Evolutionary conservation across 2,888 invertebrate genomes (phyloP).

Genomic region (Rotaria socialis): DNA sequence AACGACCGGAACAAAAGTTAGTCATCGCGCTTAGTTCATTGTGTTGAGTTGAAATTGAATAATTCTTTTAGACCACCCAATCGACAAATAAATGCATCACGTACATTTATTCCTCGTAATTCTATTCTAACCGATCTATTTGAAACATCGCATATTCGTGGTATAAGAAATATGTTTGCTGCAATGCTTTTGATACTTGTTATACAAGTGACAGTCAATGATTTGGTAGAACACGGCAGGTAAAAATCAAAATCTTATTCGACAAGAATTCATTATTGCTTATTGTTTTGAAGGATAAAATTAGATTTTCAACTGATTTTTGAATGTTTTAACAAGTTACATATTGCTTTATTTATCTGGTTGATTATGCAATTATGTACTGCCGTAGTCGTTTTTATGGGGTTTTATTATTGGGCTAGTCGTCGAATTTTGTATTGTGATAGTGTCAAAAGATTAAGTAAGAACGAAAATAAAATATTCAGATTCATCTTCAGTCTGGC

Average conservation of each 20-base stretch:
- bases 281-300: constrained; percentile 35
- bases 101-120: constrained; percentile 38
- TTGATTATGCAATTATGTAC: constrained; percentile 40
- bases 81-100: background rate
- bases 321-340: constrained; percentile 40
- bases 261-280: background rate
- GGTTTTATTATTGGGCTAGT: constrained; percentile 39
- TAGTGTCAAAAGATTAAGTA: background rate
- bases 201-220: constrained; percentile 39
- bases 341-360: constrained; percentile 42
- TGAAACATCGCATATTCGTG: constrained; percentile 39
- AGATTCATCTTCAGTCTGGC: no score
- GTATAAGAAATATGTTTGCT: constrained; percentile 41
- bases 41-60: background rate
- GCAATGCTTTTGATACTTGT: constrained; percentile 42
- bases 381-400: constrained; percentile 36
- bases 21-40: background rate
- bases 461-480: background rate
- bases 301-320: constrained; percentile 44
- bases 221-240: constrained; percentile 36
- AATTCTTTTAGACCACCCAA: background rate
- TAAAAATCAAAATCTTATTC: background rate
- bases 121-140: constrained; percentile 44
- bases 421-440: background rate
- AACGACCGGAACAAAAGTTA: background rate